Evolutionary conservation across 2,888 invertebrate genomes (phyloP), one percentile per base, ranked within the genome.

Genomic region (Meiosimyza platycephala): DNA sequence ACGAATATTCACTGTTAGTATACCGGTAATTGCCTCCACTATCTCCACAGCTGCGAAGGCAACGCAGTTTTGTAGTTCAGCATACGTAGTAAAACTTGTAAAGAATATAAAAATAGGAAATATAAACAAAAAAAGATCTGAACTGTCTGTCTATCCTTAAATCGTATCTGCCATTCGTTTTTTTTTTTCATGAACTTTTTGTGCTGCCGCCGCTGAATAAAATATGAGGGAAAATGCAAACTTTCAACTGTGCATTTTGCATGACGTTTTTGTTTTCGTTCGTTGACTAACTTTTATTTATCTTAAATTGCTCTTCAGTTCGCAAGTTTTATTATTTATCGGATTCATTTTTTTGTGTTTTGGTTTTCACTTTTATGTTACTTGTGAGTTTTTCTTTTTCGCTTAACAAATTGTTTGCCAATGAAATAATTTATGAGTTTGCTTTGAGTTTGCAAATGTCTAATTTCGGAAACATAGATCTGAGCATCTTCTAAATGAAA

Each of bases 211-310:
- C 55, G 18, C 18, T 55, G 55, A 55, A 18, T 18, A 18, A 55
- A 16, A 55, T 55, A 55, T 55, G 55, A 11, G 12, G 55, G 12
- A 9, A 18, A 55, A 55, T 18, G 4, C 55, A 55, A 55, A 18
- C 28, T 18, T 55, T 18, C 16, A 28, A 40, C 40, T 40, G 55
- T 28, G 22, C 15, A 55, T 16, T 55, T 55, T 55, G 16, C 22
- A 11, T 55, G 28, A 40, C 22, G 13, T 55, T 55, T 54, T n/a
- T 55, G 12, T 7, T 28, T 55, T 18, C 28, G 18, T 55, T 55
- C 28, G 28, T 55, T 55, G 40, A 18, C 55, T 28, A 55, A 55
- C 55, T 55, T 55, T 55, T 55, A 55, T 55, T 55, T 55, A 16
- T 55, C 28, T 55, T 12, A 55, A 55, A 55, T 18, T 55, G 55